A percentile compares a stretch with the other conserved stretches of the same genome.
phyloP scores from a whole-genome alignment of 2,888 invertebrate genomes.

The Apodemia hepburni region DNA sequence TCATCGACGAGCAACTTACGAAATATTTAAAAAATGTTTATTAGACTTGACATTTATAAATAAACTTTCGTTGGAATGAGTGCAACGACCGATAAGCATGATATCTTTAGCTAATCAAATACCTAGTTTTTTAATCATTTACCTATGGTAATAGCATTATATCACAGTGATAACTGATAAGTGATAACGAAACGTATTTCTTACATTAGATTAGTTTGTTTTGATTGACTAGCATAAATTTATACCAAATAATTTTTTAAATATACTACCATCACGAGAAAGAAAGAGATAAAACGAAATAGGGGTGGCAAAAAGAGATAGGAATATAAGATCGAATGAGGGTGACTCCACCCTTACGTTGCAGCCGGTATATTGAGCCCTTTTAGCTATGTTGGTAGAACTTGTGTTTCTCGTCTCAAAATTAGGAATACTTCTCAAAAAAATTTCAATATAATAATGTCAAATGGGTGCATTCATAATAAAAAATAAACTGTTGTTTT shows the following conservation, averaged over 20 bases:
- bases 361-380: slow-evolving; percentile 49
- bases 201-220: not conserved
- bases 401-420: slow-evolving; percentile 19
- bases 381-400: slow-evolving; percentile 26
- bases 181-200: slow-evolving; percentile 17
- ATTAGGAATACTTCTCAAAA: not conserved
- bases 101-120: slow-evolving; percentile 34
- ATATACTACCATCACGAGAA: slow-evolving; percentile 28
- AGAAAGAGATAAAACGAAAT: slow-evolving; percentile 48
- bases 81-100: slow-evolving; percentile 62
- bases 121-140: slow-evolving; percentile 33
- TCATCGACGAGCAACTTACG: not conserved
- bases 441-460: not conserved
- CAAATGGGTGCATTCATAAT: too few species aligned
- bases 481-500: too few species aligned
- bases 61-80: slow-evolving; percentile 25
- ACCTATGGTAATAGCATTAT: slow-evolving; percentile 30
- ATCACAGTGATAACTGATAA: slow-evolving; percentile 22
- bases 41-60: not conserved
- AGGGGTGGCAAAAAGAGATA: slow-evolving; percentile 66
- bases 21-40: not conserved
- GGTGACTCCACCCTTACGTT: slow-evolving; percentile 71
- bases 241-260: slow-evolving; percentile 23
- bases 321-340: slow-evolving; percentile 55
- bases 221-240: not conserved